Evolutionary conservation across 2,888 invertebrate genomes (phyloP).

Genomic region (Cephus nigrinus): DNA sequence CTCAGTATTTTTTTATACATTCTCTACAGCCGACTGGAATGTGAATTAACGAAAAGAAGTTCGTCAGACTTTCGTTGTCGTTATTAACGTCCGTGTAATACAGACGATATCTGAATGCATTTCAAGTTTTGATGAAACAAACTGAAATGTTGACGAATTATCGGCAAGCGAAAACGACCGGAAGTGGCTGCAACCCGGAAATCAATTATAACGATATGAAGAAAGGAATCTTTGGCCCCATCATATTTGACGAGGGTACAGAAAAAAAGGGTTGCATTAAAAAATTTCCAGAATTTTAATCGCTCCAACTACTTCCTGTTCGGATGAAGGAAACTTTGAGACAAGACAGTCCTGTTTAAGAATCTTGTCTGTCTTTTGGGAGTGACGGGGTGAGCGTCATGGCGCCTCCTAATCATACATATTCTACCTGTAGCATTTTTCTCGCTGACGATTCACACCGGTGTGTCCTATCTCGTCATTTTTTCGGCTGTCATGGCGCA

Average conservation of each 20-base stretch:
- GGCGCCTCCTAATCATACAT: constrained; percentile 22
- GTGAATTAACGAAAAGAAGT: not conserved
- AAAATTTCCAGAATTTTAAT: not conserved
- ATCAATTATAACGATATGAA: not conserved
- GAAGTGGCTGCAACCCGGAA: no score
- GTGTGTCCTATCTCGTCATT: constrained; percentile 28
- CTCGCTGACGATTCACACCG: constrained; percentile 2
- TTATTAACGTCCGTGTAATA: not conserved
- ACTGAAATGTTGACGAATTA: not conserved
- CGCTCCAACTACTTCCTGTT: not conserved
- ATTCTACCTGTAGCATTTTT: not conserved
- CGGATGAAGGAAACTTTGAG: not conserved
- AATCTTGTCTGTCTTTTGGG: not conserved
- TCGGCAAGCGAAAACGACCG: not conserved
- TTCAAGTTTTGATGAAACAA: not conserved
- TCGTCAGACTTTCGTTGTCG: not conserved
- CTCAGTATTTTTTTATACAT: not conserved
- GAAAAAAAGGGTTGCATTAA: not conserved
- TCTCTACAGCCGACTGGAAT: not conserved
- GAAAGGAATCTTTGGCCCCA: not conserved
- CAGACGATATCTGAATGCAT: no score
- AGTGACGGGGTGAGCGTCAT: constrained; percentile 3
- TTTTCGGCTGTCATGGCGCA: constrained; percentile 18
- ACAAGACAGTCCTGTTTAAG: not conserved
- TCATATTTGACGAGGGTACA: not conserved